Conservation (phyloP, 2,888 invertebrate genomes). For the Subacronicta megacephala region DNA sequence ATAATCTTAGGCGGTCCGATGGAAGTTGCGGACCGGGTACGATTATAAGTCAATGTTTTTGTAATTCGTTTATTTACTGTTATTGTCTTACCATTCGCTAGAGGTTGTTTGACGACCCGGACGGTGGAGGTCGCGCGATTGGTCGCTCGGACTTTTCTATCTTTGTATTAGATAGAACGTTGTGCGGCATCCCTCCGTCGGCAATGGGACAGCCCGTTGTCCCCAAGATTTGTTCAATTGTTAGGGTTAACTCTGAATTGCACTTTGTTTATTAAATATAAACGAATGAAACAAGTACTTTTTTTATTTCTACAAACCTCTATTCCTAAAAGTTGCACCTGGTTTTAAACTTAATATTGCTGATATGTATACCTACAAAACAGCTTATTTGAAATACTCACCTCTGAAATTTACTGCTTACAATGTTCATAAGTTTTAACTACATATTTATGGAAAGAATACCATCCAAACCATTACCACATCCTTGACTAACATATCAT, state of each 20-base stretch:
- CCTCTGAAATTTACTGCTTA: too few relatives aligned
- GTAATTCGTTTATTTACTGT: slow-evolving; percentile 75
- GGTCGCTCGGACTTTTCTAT: slow-evolving; percentile 52
- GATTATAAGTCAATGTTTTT: slow-evolving; percentile 77
- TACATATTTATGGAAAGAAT: too few relatives aligned
- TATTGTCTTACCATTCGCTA: slow-evolving; percentile 75
- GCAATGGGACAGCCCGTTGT: slow-evolving; percentile 77
- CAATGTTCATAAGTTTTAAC: too few relatives aligned
- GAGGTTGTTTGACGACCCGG: slow-evolving; percentile 78
- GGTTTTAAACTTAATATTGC: too few relatives aligned
- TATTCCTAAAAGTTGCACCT: background rate
- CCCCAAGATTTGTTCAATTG: slow-evolving; percentile 87
- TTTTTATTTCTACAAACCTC: slow-evolving; percentile 63
- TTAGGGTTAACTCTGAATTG: slow-evolving; percentile 90
- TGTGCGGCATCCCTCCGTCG: slow-evolving; percentile 73
- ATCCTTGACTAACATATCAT: background rate
- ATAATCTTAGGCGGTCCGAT: slow-evolving; percentile 80
- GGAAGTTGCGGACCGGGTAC: slow-evolving; percentile 87
- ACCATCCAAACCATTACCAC: too few relatives aligned
- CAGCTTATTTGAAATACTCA: too few relatives aligned
- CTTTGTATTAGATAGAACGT: slow-evolving; percentile 61
- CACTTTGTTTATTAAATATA: slow-evolving; percentile 90
- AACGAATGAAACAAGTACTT: slow-evolving; percentile 83
- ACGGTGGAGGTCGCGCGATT: slow-evolving; percentile 72
- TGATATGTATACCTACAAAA: too few relatives aligned